A percentile compares a stretch with the other conserved stretches of the same genome.
These are phyloP conservation scores for Malthinus flaveolus DNA, from an alignment of 2,888 invertebrate genomes.

Conservation along the genomic window DNA sequence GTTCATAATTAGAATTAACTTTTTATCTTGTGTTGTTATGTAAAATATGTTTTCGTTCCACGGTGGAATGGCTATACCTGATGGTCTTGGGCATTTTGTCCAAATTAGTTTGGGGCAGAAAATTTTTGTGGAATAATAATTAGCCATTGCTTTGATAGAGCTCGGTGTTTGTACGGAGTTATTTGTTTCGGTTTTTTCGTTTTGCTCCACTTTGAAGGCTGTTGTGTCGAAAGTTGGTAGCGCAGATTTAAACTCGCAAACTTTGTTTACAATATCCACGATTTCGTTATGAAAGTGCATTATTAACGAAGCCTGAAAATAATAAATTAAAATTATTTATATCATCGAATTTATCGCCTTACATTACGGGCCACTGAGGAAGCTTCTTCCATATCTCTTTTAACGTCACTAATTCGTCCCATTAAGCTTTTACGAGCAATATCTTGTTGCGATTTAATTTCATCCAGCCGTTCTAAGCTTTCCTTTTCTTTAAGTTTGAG, in stretches of 20 bases:
- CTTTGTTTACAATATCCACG: conserved; percentile 60
- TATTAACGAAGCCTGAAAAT: conserved; percentile 59
- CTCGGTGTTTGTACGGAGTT: conserved; percentile 45
- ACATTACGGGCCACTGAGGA: no score
- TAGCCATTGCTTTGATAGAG: conserved; percentile 54
- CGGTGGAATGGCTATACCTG: conserved; percentile 68
- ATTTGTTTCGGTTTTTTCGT: conserved; percentile 24
- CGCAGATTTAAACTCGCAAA: conserved; percentile 62
- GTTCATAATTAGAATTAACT: conserved; percentile 44
- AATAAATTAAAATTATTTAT: neutral
- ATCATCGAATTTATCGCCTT: no score
- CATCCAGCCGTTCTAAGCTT: conserved; percentile 54
- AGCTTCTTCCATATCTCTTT: conserved; percentile 49
- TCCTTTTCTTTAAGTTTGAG: conserved; percentile 55
- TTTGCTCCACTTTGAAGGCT: conserved; percentile 59
- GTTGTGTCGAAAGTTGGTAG: conserved; percentile 62
- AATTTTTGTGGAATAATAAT: conserved; percentile 59
- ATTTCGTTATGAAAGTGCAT: conserved; percentile 63
- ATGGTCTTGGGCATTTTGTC: conserved; percentile 65
- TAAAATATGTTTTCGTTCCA: conserved; percentile 67
- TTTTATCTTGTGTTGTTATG: conserved; percentile 62
- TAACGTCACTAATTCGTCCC: conserved; percentile 55
- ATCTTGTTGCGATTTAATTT: conserved; percentile 55
- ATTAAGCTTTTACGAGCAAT: conserved; percentile 57
- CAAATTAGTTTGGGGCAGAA: conserved; percentile 61